Conservation (phyloP, 2,888 invertebrate species). For the Netelia melanura region DNA sequence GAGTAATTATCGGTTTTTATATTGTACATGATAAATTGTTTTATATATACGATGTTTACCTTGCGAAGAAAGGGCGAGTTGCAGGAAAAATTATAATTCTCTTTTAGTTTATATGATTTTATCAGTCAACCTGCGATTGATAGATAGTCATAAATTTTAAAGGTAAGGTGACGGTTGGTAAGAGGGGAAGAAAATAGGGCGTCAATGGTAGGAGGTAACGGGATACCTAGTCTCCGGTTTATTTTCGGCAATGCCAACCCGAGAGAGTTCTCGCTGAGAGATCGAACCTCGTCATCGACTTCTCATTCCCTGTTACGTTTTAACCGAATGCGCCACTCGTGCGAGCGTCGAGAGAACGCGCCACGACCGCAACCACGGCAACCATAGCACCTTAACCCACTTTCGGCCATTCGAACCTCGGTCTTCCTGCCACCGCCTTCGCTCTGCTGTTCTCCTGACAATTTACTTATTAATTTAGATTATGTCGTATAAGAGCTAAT, state of each 20-base stretch:
- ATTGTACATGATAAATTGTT: too few species aligned
- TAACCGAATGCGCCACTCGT: slow-evolving; percentile 82
- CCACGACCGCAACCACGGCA: slow-evolving; percentile 47
- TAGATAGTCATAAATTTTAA: too few species aligned
- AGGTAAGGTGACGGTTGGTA: background rate
- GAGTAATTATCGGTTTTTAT: too few species aligned
- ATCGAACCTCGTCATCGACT: slow-evolving; percentile 50
- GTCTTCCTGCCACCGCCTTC: slow-evolving; percentile 74
- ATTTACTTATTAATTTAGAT: slow-evolving; percentile 84
- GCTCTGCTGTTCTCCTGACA: slow-evolving; percentile 79
- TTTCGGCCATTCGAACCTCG: slow-evolving; percentile 70
- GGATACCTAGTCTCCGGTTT: background rate
- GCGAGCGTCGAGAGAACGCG: slow-evolving; percentile 72
- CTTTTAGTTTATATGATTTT: too few species aligned
- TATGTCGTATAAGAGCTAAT: slow-evolving; percentile 84
- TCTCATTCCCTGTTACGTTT: slow-evolving; percentile 81
- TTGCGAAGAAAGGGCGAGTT: too few species aligned
- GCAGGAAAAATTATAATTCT: too few species aligned
- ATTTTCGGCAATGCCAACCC: background rate
- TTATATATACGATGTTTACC: too few species aligned
- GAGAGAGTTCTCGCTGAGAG: background rate
- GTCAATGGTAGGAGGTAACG: background rate
- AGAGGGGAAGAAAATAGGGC: background rate
- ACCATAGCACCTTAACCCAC: slow-evolving; percentile 77
- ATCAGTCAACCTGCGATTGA: too few species aligned